These are phyloP conservation scores for Drosophila sp. DNA, from an alignment of 1,140 invertebrate species.

Conservation along the genomic window DNA sequence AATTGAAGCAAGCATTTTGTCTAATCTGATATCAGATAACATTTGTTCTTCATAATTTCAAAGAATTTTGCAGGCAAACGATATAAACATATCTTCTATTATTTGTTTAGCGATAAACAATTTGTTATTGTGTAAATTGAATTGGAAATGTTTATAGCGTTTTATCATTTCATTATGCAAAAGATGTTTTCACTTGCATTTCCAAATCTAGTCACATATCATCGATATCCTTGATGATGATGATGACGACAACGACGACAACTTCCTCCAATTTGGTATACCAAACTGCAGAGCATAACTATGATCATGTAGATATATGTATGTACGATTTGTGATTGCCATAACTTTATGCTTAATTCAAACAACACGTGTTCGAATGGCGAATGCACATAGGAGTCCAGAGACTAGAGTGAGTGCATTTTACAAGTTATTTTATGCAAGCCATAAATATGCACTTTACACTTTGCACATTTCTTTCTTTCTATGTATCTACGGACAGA, in stretches of 20 bases:
- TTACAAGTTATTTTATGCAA: slow-evolving; percentile 81
- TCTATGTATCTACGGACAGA: slow-evolving; percentile 35
- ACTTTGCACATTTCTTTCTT: slow-evolving; percentile 70
- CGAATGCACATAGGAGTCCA: slow-evolving; percentile 46
- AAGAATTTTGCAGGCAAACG: background rate
- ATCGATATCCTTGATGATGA: slow-evolving; percentile 60
- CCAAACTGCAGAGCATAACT: slow-evolving; percentile 10
- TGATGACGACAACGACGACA: slow-evolving; percentile 22
- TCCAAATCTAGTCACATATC: slow-evolving; percentile 48
- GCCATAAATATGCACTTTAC: slow-evolving; percentile 82
- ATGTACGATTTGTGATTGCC: slow-evolving; percentile 52
- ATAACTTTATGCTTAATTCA: slow-evolving; percentile 58
- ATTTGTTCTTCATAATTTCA: background rate
- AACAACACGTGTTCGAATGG: slow-evolving; percentile 68
- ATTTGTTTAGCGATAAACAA: background rate
- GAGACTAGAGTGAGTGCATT: slow-evolving; percentile 66
- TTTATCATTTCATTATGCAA: slow-evolving; percentile 1
- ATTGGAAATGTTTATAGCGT: background rate
- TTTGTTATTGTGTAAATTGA: no score
- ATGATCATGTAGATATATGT: slow-evolving; percentile 18
- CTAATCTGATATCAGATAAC: background rate
- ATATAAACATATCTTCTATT: background rate
- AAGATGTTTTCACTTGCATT: slow-evolving; percentile 39
- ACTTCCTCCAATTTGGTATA: slow-evolving; percentile 50
- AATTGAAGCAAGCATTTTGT: no score